Base-by-base conservation (phyloP, 1,140 invertebrate species). In the Planococcus citri region DNA sequence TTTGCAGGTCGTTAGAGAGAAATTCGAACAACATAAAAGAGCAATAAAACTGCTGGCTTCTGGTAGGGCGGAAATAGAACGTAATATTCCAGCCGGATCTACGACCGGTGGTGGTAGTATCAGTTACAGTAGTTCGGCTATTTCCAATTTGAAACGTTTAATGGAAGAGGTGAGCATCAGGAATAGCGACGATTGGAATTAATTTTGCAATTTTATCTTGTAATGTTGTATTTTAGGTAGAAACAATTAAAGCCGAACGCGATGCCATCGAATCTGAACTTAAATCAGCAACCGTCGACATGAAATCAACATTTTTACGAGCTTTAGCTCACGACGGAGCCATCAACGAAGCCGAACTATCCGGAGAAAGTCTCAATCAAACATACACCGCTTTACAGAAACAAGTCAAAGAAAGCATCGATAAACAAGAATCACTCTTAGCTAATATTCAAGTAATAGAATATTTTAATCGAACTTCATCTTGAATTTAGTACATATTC, bases 231-330 rank as follows among this genome's bases (percentile, higher is more conserved):
- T n/a, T n/a, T n/a, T 69, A 90, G 81, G 91, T 97, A 17, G 91
- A 95, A 75, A 85, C 85, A 33, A 81, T 97, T 21, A 96, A 95
- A 81, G 85, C 86, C 27, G 92, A 95, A 79, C 83, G 95, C 57
- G 93, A 97, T 80, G 86, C 83, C 14, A 87, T 97, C 27, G 94
- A 97, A 79, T 83, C 81, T 6, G 90, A 95, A 79, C 80, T 98
- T 0, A 95, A 96, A 76, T 87, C 85, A 27, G 82, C 88, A 2
- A 88, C 85, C 1, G 83, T 87, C 73, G 93, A 98, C 76, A 90
- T 98, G 85, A 92, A 91, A 77, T 80, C 86, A 20, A 83, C 85
- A 75, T 96, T 97, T 77, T 79, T 95, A 68, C 78, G 79, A 60
- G 90, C 92, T 0, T 79, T 98, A 72, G 84, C 87, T 10, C 85